Evolutionary conservation across 2,113 vertebrate species (phyloP).

Genomic region (Hippopotamus amphibius): DNA sequence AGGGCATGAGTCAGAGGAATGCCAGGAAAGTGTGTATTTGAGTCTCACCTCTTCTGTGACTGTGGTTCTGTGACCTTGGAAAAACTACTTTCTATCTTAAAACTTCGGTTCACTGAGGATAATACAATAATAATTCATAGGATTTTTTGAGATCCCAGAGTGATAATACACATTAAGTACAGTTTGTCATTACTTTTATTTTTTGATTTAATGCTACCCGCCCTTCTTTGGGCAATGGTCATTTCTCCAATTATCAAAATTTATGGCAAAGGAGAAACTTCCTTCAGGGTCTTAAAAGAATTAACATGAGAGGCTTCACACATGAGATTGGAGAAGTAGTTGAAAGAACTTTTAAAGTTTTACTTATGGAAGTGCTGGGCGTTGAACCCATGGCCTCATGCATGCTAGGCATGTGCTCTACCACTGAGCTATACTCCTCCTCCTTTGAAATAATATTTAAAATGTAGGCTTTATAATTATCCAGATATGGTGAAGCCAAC

Average conservation of each 20-base stretch:
- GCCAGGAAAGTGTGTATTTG: background rate
- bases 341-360: background rate
- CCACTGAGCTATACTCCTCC: background rate
- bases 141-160: background rate
- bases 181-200: background rate
- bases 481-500: background rate
- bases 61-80: background rate
- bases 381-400: background rate
- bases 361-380: background rate
- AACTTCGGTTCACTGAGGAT: background rate
- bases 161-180: background rate
- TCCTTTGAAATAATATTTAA: background rate
- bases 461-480: background rate
- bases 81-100: slow-evolving; percentile 22
- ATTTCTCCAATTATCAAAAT: background rate
- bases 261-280: background rate
- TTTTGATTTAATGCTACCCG: background rate
- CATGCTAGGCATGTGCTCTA: background rate
- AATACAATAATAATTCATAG: background rate
- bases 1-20: background rate
- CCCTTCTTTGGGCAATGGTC: background rate
- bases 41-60: background rate
- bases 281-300: background rate
- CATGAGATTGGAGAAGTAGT: background rate
- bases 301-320: background rate